Conservation (phyloP, 2,113 vertebrate genomes). For the Nyctibius bracteatus region DNA sequence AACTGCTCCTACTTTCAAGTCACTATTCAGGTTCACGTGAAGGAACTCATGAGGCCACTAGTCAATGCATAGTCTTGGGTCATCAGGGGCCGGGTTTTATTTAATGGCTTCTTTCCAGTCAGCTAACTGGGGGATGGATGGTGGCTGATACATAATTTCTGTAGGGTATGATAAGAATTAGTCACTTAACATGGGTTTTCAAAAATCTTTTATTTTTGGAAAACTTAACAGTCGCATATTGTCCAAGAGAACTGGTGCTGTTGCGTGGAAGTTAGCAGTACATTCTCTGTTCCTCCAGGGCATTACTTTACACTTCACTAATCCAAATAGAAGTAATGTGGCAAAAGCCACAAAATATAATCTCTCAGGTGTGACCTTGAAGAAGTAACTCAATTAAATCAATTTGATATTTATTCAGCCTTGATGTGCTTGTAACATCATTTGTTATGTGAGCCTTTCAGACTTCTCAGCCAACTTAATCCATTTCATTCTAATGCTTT, state of each 20-base stretch:
- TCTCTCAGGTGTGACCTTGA: neutral
- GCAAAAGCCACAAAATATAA: neutral
- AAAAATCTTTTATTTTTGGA: neutral
- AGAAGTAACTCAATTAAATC: constrained; percentile 2
- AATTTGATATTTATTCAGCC: constrained; percentile 39
- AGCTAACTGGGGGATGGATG: neutral
- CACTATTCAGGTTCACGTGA: neutral
- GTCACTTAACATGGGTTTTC: neutral
- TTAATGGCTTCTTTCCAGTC: neutral
- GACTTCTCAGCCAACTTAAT: constrained; percentile 11
- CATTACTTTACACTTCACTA: neutral
- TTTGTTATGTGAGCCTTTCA: constrained; percentile 14
- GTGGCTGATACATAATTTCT: neutral
- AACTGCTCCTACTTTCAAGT: neutral
- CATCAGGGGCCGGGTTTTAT: neutral
- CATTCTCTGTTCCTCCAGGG: neutral
- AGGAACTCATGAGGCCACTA: neutral
- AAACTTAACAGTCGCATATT: neutral
- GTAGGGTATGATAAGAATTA: neutral
- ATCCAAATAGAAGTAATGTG: neutral
- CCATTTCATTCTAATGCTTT: neutral
- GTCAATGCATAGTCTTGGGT: neutral
- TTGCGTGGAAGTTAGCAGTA: neutral
- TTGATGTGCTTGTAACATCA: neutral
- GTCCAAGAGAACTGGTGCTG: neutral